Evolutionary conservation across 2,797 vertebrate genomes (phyloP).

Genomic region (Sebastes melanostomus): DNA sequence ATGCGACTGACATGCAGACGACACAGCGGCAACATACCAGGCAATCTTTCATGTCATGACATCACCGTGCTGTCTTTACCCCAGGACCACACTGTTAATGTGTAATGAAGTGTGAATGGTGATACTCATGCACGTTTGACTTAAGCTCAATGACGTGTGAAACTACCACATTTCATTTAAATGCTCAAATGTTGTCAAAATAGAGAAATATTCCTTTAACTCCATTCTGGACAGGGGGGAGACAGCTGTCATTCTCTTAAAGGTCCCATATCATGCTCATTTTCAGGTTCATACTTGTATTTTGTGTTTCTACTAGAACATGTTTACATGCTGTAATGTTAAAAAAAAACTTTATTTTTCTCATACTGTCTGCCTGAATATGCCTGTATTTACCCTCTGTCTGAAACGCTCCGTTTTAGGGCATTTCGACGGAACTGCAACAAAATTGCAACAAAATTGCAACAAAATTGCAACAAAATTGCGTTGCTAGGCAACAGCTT

Average conservation of each 20-base stretch:
- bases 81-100: background rate
- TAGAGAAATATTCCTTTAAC: background rate
- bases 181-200: background rate
- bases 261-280: no score
- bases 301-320: no score
- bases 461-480: no score
- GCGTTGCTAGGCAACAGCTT: no score
- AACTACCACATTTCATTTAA: background rate
- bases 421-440: no score
- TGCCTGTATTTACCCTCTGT: no score
- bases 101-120: background rate
- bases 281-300: no score
- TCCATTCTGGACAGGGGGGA: background rate
- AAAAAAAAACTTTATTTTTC: no score
- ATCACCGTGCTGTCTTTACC: constrained; percentile 23
- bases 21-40: constrained; percentile 14
- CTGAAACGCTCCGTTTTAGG: no score
- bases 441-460: no score
- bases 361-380: no score
- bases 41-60: constrained; percentile 22
- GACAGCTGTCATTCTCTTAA: constrained; percentile 4
- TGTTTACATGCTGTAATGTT: no score
- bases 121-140: background rate
- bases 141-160: background rate
- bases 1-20: background rate